Conservation (phyloP, 1,140 invertebrate species). For the Brachionus calyciflorus region DNA sequence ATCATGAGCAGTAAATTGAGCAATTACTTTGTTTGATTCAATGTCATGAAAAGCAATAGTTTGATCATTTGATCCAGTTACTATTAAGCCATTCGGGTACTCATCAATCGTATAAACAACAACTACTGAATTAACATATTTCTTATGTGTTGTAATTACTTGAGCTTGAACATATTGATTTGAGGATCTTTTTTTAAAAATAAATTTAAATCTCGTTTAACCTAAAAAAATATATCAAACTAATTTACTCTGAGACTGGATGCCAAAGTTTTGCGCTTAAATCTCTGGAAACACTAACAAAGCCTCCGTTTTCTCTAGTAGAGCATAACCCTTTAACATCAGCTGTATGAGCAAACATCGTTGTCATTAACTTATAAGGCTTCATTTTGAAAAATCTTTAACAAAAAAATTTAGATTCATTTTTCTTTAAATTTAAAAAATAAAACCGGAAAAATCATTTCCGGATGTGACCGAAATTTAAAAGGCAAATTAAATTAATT, state of each 20-base stretch:
- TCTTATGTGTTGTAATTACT: constrained; percentile 10
- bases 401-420: not conserved
- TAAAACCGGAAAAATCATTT: not conserved
- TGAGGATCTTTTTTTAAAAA: not conserved
- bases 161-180: constrained; percentile 41
- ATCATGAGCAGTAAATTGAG: constrained; percentile 29
- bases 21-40: constrained; percentile 1
- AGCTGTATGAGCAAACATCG: constrained; percentile 33
- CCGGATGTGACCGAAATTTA: not conserved
- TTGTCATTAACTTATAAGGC: constrained; percentile 31
- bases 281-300: constrained; percentile 45
- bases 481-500: not conserved
- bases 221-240: not conserved
- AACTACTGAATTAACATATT: constrained; percentile 33
- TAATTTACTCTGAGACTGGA: not conserved
- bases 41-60: constrained; percentile 43
- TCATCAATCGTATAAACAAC: constrained; percentile 6
- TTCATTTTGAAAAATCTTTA: not conserved
- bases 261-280: constrained; percentile 32
- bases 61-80: constrained; percentile 45
- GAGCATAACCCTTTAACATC: constrained; percentile 39
- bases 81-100: constrained; percentile 38
- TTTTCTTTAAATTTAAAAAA: too few relatives aligned
- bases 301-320: constrained; percentile 26
- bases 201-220: too few relatives aligned